These are phyloP conservation scores for Nematolebias whitei DNA, from an alignment of 2,113 vertebrate genomes.

Conservation along the genomic window DNA sequence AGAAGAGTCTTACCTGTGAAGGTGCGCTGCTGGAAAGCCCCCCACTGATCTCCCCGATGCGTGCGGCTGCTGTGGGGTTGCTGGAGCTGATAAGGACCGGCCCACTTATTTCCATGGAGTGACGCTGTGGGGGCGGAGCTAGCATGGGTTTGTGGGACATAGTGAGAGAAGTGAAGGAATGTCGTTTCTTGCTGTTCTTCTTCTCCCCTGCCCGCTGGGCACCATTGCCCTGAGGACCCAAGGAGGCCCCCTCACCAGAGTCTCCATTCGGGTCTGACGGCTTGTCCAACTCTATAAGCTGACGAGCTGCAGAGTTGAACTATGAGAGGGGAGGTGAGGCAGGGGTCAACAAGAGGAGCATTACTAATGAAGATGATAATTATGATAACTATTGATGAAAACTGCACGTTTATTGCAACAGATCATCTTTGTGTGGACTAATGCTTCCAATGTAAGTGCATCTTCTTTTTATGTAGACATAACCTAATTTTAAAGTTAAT, in stretches of 20 bases:
- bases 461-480: not conserved
- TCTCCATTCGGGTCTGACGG: constrained; percentile 82
- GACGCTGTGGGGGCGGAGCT: constrained; percentile 91
- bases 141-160: constrained; percentile 96
- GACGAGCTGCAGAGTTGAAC: constrained; percentile 96
- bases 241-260: constrained; percentile 87
- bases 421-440: not conserved
- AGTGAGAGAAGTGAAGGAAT: constrained; percentile 98
- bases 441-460: no score
- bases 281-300: constrained; percentile 96
- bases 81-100: constrained; percentile 98
- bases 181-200: constrained; percentile 98
- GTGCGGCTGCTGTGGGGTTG: constrained; percentile 94
- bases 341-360: constrained; percentile 8
- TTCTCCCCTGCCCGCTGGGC: constrained; percentile 88
- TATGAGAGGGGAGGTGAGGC: constrained; percentile 55
- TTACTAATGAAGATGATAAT: not conserved
- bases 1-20: constrained; percentile 86
- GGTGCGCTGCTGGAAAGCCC: constrained; percentile 94
- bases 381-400: constrained; percentile 22
- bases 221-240: constrained; percentile 82
- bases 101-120: constrained; percentile 98
- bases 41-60: constrained; percentile 92
- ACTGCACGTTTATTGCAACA: constrained; percentile 20
- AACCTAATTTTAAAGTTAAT: not conserved